phyloP scores from a whole-genome alignment of 2,888 invertebrate genomes.

The Lepidochrysops patricia region DNA sequence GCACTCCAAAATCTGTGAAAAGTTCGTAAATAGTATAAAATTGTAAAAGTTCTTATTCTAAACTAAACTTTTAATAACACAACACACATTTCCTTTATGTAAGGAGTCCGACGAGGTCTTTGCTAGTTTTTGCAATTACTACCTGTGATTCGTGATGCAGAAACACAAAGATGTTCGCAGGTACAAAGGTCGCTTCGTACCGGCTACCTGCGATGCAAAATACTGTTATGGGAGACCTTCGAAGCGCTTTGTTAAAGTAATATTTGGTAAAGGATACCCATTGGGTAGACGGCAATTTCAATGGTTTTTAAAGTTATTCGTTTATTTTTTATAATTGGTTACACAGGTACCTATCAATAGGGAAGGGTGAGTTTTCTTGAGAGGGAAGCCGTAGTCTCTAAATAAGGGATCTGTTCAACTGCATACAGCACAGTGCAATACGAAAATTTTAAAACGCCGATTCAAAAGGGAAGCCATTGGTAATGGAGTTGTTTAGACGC shows the following conservation, averaged over 20 bases:
- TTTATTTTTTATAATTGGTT: background rate
- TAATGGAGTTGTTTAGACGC: too few species aligned
- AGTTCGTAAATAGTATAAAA: background rate
- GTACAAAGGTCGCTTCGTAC: background rate
- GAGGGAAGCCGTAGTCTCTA: too few species aligned
- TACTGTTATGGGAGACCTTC: background rate
- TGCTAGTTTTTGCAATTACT: background rate
- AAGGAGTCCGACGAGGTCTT: background rate
- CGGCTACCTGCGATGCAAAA: background rate
- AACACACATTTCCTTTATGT: background rate
- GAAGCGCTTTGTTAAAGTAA: background rate
- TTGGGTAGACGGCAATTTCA: too few species aligned
- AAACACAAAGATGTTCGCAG: slow-evolving; percentile 3
- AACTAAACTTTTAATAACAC: background rate
- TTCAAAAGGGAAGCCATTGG: too few species aligned
- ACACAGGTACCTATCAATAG: too few species aligned
- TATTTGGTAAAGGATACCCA: too few species aligned
- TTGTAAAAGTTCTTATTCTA: background rate
- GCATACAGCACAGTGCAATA: too few species aligned
- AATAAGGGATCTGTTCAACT: too few species aligned
- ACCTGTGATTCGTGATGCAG: background rate
- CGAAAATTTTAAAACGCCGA: too few species aligned
- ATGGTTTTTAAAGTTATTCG: too few species aligned
- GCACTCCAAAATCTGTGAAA: background rate
- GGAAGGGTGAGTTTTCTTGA: too few species aligned